Evolutionary conservation across 2,113 vertebrate species (phyloP), one percentile per base, ranked within the genome.

Genomic region (Columba janthina): DNA sequence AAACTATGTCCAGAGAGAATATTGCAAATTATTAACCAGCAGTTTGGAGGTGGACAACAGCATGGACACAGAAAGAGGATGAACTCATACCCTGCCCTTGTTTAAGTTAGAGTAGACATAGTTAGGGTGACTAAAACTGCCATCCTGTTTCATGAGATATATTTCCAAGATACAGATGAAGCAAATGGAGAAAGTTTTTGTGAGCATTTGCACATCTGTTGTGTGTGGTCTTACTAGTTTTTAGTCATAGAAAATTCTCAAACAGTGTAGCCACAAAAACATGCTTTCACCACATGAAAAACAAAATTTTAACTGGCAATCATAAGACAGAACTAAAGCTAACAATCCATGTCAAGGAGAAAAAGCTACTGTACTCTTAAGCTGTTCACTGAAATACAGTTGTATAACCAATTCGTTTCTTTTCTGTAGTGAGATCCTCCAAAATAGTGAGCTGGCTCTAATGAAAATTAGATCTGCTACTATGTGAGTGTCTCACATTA

Each of bases 381-480:
- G 13, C 17, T 88, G 13, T 42, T 72, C 73, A 21, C 36, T 86
- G 62, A 88, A 95, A 85, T 62, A 69, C 6, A 53, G 18, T 73
- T 44, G 29, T 57, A 62, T 44, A 91, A 90, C 31, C 18, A 64
- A 77, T 71, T 77, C 46, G 18, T 82, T 92, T 84, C 51, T 44
- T 85, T 95, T 80, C 64, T 84, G 48, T 34, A 74, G 18, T 74
- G n/a, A 88, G 42, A 66, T 88, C 15, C 31, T 57, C 50, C 17
- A 29, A 90, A 93, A 88, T 19, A 74, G 56, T 51, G 65, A 92
- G 29, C 75, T 62, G 48, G n/a, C 15, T 46, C 64, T 48, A 32
- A 95, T 60, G 83, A 94, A 97, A 94, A 94, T 88, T 82, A 90
- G 67, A 92, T 85, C 73, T 89, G 91, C 90, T 97, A 93, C 96